Percentiles rank a stretch among this genome's conserved stretches.
Evolutionary conservation across 2,797 vertebrate species (phyloP).

Genomic region (Eutrigla gurnardus): DNA sequence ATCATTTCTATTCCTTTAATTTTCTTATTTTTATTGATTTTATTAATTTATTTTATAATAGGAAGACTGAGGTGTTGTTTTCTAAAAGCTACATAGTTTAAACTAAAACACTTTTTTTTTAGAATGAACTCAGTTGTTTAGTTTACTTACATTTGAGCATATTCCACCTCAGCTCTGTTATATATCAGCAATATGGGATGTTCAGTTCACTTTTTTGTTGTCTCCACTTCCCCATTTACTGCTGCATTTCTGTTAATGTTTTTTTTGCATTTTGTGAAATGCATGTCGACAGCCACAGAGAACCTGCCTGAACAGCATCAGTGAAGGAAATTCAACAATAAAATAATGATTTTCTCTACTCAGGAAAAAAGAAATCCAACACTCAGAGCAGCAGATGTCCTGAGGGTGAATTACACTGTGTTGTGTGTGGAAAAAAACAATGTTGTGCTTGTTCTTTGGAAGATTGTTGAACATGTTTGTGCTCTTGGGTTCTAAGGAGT

Average conservation of each 20-base stretch:
- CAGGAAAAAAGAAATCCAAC: not conserved
- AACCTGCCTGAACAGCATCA: slow-evolving; percentile 45
- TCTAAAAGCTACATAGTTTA: too few species aligned
- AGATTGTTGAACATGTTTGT: slow-evolving; percentile 8
- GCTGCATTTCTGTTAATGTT: slow-evolving; percentile 30
- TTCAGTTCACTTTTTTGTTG: slow-evolving; percentile 8
- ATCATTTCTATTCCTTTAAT: too few species aligned
- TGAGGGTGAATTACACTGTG: slow-evolving; percentile 22
- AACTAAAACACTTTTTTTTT: too few species aligned
- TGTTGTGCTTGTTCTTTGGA: not conserved
- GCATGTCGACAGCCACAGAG: slow-evolving; percentile 55
- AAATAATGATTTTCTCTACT: slow-evolving; percentile 39
- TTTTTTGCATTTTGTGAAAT: slow-evolving; percentile 38
- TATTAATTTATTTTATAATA: too few species aligned
- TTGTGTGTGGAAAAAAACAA: slow-evolving; percentile 9
- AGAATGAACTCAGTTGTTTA: too few species aligned
- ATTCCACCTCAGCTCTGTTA: too few species aligned
- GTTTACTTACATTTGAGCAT: too few species aligned
- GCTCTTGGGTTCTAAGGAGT: not conserved
- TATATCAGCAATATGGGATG: not conserved
- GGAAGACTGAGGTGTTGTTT: too few species aligned
- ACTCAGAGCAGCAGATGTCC: slow-evolving; percentile 24
- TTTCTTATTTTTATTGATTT: too few species aligned
- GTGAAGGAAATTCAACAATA: slow-evolving; percentile 45
- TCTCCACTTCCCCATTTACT: slow-evolving; percentile 4